These are phyloP conservation scores for Scotopteryx bipunctaria DNA, from an alignment of 2,888 invertebrate genomes.

Conservation along the genomic window DNA sequence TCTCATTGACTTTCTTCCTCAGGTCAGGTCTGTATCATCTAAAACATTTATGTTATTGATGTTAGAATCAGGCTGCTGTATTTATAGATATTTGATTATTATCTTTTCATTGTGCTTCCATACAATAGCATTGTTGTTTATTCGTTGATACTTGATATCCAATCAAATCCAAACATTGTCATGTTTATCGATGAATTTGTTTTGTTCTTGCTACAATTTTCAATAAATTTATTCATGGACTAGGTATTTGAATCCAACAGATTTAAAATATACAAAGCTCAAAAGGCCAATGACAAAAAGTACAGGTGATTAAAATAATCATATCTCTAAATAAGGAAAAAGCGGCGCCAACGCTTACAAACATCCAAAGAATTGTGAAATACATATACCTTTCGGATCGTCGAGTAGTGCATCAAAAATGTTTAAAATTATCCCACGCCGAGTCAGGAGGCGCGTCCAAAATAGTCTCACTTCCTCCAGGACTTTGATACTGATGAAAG, in stretches of 20 bases:
- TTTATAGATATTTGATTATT: slow-evolving; percentile 8
- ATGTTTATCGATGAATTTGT: background rate
- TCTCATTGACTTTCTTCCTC: background rate
- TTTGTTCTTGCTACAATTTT: no score
- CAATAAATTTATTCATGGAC: no score
- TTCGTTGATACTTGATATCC: slow-evolving; percentile 8
- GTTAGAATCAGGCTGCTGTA: background rate
- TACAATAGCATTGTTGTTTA: slow-evolving; percentile 18
- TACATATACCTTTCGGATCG: slow-evolving; percentile 42
- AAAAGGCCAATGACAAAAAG: background rate
- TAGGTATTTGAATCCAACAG: background rate
- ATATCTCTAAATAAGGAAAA: slow-evolving; percentile 20
- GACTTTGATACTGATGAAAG: slow-evolving; percentile 35
- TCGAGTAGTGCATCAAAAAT: slow-evolving; percentile 68
- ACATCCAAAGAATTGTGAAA: slow-evolving; percentile 35
- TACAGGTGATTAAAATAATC: slow-evolving; percentile 2
- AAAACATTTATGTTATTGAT: background rate
- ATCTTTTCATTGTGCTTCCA: slow-evolving; percentile 12
- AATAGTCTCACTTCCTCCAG: slow-evolving; percentile 55
- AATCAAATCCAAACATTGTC: slow-evolving; percentile 7
- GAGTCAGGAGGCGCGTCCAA: slow-evolving; percentile 57
- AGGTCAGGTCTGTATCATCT: background rate
- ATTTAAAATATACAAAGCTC: background rate
- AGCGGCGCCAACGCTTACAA: slow-evolving; percentile 22
- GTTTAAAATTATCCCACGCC: slow-evolving; percentile 66